These are phyloP conservation scores for Cancer borealis DNA, from an alignment of 2,888 invertebrate genomes.

Conservation along the genomic window DNA sequence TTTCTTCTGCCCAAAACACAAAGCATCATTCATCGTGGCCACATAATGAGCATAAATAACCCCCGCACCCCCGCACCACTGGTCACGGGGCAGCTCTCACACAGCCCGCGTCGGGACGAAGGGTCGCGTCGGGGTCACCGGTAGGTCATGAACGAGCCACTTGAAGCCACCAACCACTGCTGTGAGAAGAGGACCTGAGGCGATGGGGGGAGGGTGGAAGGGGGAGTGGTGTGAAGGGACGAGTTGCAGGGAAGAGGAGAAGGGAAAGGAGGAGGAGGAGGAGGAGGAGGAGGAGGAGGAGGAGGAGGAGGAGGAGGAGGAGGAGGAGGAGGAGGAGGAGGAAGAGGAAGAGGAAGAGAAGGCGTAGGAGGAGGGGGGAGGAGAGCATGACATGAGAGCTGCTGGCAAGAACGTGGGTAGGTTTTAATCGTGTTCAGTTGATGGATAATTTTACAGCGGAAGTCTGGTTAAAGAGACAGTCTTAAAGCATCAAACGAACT, in stretches of 20 bases:
- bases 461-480: constrained; percentile 31
- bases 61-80: constrained; percentile 55
- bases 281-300: not conserved
- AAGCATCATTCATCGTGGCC: constrained; percentile 66
- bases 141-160: constrained; percentile 69
- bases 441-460: not conserved
- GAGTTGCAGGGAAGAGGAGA: not conserved
- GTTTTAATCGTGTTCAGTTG: not conserved
- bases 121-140: constrained; percentile 61
- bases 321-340: not conserved
- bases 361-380: not conserved
- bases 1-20: constrained; percentile 59
- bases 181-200: constrained; percentile 46
- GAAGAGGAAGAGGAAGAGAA: constrained; percentile 6
- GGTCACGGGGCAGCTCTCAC: constrained; percentile 62
- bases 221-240: constrained; percentile 32
- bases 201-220: not conserved
- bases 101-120: constrained; percentile 63
- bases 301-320: not conserved
- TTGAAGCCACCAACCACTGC: constrained; percentile 65
- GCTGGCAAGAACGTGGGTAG: not conserved
- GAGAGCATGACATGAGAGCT: not conserved
- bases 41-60: constrained; percentile 71
- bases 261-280: not conserved
- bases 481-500: not conserved